Percentiles rank a stretch among this genome's conserved stretches.
phyloP scores from a whole-genome alignment of 30 jellyfish, hydroid and myxozoan genomes.

The Aurelia sp. region DNA sequence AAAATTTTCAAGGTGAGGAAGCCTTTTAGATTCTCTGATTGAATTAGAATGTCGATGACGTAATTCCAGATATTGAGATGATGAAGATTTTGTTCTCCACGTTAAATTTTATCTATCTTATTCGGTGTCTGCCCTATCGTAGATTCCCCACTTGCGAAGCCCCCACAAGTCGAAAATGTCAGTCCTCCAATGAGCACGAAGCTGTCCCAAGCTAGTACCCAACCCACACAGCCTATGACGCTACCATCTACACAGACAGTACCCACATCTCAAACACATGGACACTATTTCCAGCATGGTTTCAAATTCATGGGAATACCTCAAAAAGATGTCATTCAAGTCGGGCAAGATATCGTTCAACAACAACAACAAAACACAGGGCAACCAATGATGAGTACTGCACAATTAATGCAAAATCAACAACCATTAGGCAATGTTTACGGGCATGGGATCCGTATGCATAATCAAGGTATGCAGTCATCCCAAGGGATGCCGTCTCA shows the following conservation, averaged over 20 bases:
- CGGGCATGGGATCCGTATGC: slow-evolving; percentile 39
- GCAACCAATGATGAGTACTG: slow-evolving; percentile 20
- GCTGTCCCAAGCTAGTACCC: slow-evolving; percentile 5
- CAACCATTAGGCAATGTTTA: slow-evolving; percentile 42
- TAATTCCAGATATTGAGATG: too few relatives aligned
- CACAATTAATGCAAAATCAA: slow-evolving; percentile 32
- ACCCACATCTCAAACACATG: slow-evolving; percentile 41
- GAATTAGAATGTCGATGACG: too few relatives aligned
- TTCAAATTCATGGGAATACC: slow-evolving; percentile 28
- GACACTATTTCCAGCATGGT: slow-evolving; percentile 45
- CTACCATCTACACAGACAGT: slow-evolving; percentile 17
- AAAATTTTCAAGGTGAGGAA: too few relatives aligned
- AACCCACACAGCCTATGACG: slow-evolving; percentile 25
- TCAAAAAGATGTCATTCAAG: slow-evolving; percentile 28
- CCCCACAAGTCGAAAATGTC: slow-evolving; percentile 57
- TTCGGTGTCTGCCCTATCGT: neutral
- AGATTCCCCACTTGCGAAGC: slow-evolving; percentile 57
- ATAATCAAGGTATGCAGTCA: slow-evolving; percentile 24
- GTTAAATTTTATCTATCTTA: neutral
- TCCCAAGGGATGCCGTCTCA: slow-evolving; percentile 28
- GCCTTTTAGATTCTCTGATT: too few relatives aligned
- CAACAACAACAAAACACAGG: slow-evolving; percentile 19
- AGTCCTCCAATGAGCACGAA: slow-evolving; percentile 49
- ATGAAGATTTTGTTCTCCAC: too few relatives aligned
- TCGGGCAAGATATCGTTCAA: slow-evolving; percentile 12